Conservation (phyloP, 2,888 invertebrate genomes). For the Limnephilus auricula region DNA sequence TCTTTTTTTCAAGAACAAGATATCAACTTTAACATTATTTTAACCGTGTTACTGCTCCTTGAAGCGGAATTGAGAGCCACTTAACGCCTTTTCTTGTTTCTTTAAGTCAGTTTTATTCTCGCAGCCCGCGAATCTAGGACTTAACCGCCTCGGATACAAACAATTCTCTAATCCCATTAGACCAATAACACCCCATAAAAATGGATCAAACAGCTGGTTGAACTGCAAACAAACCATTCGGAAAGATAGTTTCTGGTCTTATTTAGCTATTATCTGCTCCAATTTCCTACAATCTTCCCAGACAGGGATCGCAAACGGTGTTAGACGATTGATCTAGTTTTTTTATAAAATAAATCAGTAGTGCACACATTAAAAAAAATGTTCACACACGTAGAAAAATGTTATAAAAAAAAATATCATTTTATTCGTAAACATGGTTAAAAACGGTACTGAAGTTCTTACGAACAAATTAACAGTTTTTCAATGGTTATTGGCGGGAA, state of each 20-base stretch:
- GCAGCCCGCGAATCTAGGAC: conserved; percentile 11
- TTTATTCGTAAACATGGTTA: too few species aligned
- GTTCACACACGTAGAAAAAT: background rate
- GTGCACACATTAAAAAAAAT: background rate
- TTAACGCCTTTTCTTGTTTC: conserved; percentile 23
- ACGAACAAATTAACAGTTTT: too few species aligned
- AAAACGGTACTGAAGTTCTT: too few species aligned
- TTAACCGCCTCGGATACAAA: conserved; percentile 35
- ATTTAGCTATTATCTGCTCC: conserved; percentile 49
- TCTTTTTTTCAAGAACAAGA: background rate
- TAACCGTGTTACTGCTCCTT: background rate
- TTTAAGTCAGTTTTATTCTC: conserved; percentile 36
- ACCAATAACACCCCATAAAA: conserved; percentile 63
- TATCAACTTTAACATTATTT: background rate
- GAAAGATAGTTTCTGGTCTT: conserved; percentile 53
- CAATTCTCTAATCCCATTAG: conserved; percentile 60
- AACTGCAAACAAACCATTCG: conserved; percentile 47
- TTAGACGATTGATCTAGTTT: background rate
- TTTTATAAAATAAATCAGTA: background rate
- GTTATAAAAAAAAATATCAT: too few species aligned
- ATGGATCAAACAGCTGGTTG: conserved; percentile 55
- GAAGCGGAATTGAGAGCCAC: conserved; percentile 20
- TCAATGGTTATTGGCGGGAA: too few species aligned
- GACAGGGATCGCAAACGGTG: background rate
- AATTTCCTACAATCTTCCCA: conserved; percentile 20